A percentile compares a stretch with the other conserved stretches of the same genome.
phyloP scores from a whole-genome alignment of 1,140 invertebrate genomes.

The Chironomus striatipennis region DNA sequence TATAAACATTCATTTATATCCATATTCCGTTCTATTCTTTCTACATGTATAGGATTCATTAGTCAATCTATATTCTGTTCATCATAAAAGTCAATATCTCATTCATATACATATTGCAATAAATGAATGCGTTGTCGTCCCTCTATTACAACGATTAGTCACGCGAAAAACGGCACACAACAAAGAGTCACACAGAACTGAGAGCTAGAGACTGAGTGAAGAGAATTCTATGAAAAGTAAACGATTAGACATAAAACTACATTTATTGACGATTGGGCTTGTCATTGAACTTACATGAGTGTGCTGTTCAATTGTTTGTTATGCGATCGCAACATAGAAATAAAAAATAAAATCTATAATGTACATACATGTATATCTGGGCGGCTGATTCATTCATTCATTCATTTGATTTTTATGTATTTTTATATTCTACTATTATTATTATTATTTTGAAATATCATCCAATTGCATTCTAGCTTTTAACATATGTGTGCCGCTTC shows the following conservation, averaged over 20 bases:
- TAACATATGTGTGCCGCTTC: not conserved
- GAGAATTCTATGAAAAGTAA: not conserved
- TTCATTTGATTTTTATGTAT: not conserved
- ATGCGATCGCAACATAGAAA: not conserved
- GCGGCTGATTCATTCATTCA: not conserved
- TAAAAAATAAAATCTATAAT: not conserved
- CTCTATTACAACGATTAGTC: constrained; percentile 19
- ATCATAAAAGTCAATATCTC: not conserved
- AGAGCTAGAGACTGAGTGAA: not conserved
- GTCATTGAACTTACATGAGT: constrained; percentile 21
- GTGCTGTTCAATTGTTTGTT: not conserved
- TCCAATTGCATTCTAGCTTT: not conserved
- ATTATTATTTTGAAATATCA: constrained; percentile 16
- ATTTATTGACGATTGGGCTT: constrained; percentile 19
- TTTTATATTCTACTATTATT: no score
- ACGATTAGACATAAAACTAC: not conserved
- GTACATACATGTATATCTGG: not conserved
- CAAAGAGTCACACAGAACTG: not conserved
- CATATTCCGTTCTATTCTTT: not conserved
- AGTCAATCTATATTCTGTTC: not conserved
- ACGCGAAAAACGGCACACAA: constrained; percentile 22
- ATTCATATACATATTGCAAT: not conserved
- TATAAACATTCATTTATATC: no score
- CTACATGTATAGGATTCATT: not conserved
- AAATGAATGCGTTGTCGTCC: not conserved